Evolutionary conservation across 2,797 vertebrate species (phyloP), one percentile per base, ranked within the genome.

Genomic region (Sylvia borin): DNA sequence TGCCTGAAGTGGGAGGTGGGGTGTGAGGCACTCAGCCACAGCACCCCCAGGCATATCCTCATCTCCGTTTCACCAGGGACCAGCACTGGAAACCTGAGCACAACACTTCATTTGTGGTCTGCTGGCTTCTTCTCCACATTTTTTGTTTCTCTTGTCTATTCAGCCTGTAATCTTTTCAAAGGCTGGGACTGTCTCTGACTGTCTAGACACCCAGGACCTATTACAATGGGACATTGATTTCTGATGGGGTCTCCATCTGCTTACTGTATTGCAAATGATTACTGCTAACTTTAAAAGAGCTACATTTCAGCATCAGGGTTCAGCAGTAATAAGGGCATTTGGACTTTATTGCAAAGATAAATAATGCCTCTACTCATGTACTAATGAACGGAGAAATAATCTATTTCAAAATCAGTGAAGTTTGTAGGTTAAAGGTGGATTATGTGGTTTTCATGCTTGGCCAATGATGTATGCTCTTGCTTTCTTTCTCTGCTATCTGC

Each of bases 201-300:
- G 92, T 96, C 91, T 96, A 96, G 95, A 95, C 95, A 92, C 57
- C 93, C 72, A 95, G 83, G 65, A 84, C 94, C 72, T 95, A 74
- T 90, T 95, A 96, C 94, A 97, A 97, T 95, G 85, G 78, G 94
- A 95, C 93, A 93, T 85, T 95, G 91, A 94, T 95, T 93, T 96
- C 84, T 91, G 81, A 58, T 92, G 91, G 86, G 81, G 81, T 91
- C 87, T 96, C 93, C 94, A 95, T 96, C 90, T 92, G 89, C 78
- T 94, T 94, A 75, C 75, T 85, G 54, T 94, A 85, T 93, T 93
- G 75, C 78, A 72, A 88, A 74, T 76, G 65, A 91, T 88, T 88
- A 9, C 54, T 71, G 58, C 58, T 88, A 87, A 87, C 57, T 94
- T 92, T 91, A 40, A 93, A 86, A 73, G 45, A 86, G 34, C 77